These are phyloP conservation scores for Bothrops jararaca DNA, from an alignment of 2,113 vertebrate species.

Conservation along the genomic window DNA sequence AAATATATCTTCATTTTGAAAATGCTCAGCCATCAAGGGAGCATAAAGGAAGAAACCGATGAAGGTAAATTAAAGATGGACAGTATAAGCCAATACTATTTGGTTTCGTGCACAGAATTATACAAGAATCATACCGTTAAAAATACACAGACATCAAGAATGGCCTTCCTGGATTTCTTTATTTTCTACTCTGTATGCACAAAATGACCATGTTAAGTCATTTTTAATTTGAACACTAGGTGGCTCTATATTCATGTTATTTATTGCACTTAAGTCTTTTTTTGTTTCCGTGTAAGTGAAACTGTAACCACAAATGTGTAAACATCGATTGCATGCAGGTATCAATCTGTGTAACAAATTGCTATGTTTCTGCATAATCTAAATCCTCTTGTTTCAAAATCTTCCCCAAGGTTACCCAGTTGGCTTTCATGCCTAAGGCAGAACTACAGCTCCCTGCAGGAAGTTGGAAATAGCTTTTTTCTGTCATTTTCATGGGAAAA, in stretches of 20 bases:
- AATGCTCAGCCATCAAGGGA: not conserved
- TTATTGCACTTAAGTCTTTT: not conserved
- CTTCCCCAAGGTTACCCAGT: not conserved
- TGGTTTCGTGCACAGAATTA: not conserved
- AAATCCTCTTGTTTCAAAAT: not conserved
- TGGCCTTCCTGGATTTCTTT: not conserved
- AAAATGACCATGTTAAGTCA: not conserved
- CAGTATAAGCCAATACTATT: not conserved
- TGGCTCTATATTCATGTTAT: not conserved
- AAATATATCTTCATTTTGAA: not conserved
- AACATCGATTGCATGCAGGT: not conserved
- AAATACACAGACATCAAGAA: not conserved
- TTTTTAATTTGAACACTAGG: constrained; percentile 12
- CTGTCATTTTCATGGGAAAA: not conserved
- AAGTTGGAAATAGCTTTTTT: not conserved
- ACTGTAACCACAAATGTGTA: not conserved
- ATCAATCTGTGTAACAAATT: not conserved
- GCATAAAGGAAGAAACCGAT: not conserved
- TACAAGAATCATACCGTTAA: not conserved
- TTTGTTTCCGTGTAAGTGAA: not conserved
- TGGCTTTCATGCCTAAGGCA: not conserved
- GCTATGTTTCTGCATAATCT: not conserved
- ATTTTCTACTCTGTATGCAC: not conserved
- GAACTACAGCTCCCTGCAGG: not conserved
- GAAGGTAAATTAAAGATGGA: not conserved